Evolutionary conservation across 2,888 invertebrate genomes (phyloP), one percentile per base, ranked within the genome.

Genomic region (Volucella inflata): DNA sequence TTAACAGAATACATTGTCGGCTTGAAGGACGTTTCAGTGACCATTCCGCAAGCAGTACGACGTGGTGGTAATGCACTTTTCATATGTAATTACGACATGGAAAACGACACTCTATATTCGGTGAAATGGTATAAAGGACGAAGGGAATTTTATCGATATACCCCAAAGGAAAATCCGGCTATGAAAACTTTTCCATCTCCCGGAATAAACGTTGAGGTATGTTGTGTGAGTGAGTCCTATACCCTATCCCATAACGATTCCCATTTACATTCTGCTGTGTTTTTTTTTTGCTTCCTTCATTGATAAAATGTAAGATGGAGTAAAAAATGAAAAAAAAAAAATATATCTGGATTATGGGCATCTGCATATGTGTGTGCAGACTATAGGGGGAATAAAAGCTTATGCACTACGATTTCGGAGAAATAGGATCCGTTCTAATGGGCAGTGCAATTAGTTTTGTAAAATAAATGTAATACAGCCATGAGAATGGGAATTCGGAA

Each of bases 121-220:
- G 96, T 97, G 75, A 97, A 97, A 93, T 97, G 97, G 97, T 97
- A 97, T 92, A 94, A 97, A 87, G 97, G 97, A 14, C 94, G 93
- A 89, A 94, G 95, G 89, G 97, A 97, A 93, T 97, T 97, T 93
- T 97, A 96, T 93, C 94, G 97, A 89, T 97, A 94, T 90, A 95
- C 96, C 6, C 97, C 97, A 0, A 94, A 94, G 80, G 95, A 95
- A 88, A 93, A 93, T 14, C 95, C 95, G 8, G 94, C 94, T 1
- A 92, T 94, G 78, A 95, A 95, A 91, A 93, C 94, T 88, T 95
- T 95, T 90, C 92, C 93, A 50, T 94, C 94, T 87, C 92, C 92
- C 21, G 95, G 95, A 44, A 93, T 95, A 68, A 93, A 93, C 88
- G 94, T 95, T 44, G 93, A 94, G 89, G 95, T 95, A 90, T 93